Evolutionary conservation across 2,113 vertebrate genomes (phyloP).

Genomic region (Nannobrachium achirus): DNA sequence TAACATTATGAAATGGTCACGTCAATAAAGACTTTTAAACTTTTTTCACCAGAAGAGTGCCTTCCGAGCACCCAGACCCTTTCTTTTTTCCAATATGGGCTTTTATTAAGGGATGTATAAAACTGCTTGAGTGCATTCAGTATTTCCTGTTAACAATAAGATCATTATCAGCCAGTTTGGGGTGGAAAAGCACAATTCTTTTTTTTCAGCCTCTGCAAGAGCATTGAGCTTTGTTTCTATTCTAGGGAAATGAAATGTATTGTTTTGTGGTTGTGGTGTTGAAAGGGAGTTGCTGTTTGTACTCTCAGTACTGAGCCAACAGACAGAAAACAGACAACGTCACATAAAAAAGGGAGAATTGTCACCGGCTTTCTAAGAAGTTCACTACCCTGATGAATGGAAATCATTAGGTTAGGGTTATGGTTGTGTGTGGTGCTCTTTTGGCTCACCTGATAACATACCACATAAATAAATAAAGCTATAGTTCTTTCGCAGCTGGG

Average conservation of each 20-base stretch:
- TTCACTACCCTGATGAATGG: background rate
- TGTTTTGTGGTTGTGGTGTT: slow-evolving; percentile 62
- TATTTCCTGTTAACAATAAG: slow-evolving; percentile 62
- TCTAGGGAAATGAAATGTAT: slow-evolving; percentile 66
- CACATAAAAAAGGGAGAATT: background rate
- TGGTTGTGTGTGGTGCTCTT: too few relatives aligned
- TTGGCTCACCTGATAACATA: too few relatives aligned
- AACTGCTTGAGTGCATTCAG: slow-evolving; percentile 29
- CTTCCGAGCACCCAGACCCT: too few relatives aligned
- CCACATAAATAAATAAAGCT: too few relatives aligned
- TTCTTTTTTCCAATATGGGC: too few relatives aligned
- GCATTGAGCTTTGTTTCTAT: slow-evolving; percentile 59
- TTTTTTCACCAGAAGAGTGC: too few relatives aligned
- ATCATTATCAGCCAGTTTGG: slow-evolving; percentile 45
- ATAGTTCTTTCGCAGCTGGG: too few relatives aligned
- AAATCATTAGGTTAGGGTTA: too few relatives aligned
- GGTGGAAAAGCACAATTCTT: slow-evolving; percentile 1
- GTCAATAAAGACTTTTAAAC: too few relatives aligned
- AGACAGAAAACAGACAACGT: slow-evolving; percentile 29
- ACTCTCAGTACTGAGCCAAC: slow-evolving; percentile 18
- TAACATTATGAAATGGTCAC: too few relatives aligned
- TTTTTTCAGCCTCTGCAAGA: slow-evolving; percentile 48
- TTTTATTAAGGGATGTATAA: too few relatives aligned
- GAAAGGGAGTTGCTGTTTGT: slow-evolving; percentile 54
- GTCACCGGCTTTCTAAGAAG: background rate